Conservation (phyloP, 2,888 invertebrate genomes). For the Lysandra bellargus region DNA sequence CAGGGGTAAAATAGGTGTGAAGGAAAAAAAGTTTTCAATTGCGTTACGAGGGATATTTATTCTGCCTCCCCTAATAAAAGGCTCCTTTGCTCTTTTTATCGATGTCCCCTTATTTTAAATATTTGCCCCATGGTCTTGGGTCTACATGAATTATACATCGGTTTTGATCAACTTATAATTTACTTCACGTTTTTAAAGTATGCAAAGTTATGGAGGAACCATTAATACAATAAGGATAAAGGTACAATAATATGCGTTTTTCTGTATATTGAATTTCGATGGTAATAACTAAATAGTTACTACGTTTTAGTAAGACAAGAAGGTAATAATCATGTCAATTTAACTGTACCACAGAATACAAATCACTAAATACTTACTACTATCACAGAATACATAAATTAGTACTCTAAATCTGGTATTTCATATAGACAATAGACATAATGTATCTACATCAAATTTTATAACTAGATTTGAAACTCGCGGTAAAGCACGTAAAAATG, state of each 20-base stretch:
- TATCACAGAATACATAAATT: too few relatives aligned
- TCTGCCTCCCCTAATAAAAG: constrained; percentile 75
- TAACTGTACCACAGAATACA: too few relatives aligned
- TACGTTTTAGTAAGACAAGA: too few relatives aligned
- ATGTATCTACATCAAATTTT: too few relatives aligned
- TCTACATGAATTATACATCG: constrained; percentile 73
- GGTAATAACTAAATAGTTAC: too few relatives aligned
- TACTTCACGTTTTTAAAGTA: constrained; percentile 27
- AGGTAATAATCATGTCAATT: too few relatives aligned
- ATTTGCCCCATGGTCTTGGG: constrained; percentile 66
- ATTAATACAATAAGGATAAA: neutral
- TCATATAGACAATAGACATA: too few relatives aligned
- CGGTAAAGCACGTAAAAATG: neutral
- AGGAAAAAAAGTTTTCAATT: constrained; percentile 78
- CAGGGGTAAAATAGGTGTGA: neutral
- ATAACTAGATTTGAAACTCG: neutral
- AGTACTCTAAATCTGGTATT: too few relatives aligned
- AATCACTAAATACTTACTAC: too few relatives aligned
- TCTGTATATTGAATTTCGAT: too few relatives aligned
- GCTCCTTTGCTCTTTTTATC: constrained; percentile 67
- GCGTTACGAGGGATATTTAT: constrained; percentile 77
- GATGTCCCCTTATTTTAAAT: constrained; percentile 70
- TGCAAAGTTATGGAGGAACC: constrained; percentile 26
- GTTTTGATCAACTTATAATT: constrained; percentile 42
- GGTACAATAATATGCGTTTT: neutral